Percentiles rank a stretch among this genome's conserved stretches.
Evolutionary conservation across 2,888 invertebrate species (phyloP).

Genomic region (Troides helena): DNA sequence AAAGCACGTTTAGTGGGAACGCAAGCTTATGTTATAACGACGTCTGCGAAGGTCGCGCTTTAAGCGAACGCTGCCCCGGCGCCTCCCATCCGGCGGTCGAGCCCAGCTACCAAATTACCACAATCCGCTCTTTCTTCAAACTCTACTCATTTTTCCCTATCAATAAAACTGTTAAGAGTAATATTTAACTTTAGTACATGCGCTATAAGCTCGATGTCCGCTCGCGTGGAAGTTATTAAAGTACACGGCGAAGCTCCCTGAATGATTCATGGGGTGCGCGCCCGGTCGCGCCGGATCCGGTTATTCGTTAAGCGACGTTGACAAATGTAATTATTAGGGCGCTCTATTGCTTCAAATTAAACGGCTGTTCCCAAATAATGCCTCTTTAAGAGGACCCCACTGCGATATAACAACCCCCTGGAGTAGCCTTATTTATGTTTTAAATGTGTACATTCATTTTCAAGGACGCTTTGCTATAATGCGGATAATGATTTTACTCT

Average conservation of each 20-base stretch:
- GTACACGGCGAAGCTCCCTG: constrained; percentile 13
- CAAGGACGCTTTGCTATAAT: no score
- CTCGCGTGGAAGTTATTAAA: constrained; percentile 4
- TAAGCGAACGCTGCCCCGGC: not conserved
- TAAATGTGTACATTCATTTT: no score
- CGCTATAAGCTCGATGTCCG: not conserved
- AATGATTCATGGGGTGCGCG: constrained; percentile 38
- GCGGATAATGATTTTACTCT: no score
- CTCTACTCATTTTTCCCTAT: constrained; percentile 26
- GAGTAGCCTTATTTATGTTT: no score
- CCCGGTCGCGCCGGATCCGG: constrained; percentile 32
- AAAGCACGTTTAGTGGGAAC: no score
- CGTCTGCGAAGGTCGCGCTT: not conserved
- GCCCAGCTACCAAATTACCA: constrained; percentile 20
- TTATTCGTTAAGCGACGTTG: constrained; percentile 33
- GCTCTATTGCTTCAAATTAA: constrained; percentile 32
- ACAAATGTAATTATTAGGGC: constrained; percentile 34
- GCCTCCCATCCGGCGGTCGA: constrained; percentile 12
- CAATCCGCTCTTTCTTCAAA: constrained; percentile 13
- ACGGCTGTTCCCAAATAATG: constrained; percentile 12
- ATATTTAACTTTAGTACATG: constrained; percentile 1
- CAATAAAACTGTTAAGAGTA: not conserved
- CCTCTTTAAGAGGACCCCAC: not conserved
- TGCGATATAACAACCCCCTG: not conserved
- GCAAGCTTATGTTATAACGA: not conserved